Base-by-base conservation (phyloP, 2,113 vertebrate genomes). In the Scalopus aquaticus region DNA sequence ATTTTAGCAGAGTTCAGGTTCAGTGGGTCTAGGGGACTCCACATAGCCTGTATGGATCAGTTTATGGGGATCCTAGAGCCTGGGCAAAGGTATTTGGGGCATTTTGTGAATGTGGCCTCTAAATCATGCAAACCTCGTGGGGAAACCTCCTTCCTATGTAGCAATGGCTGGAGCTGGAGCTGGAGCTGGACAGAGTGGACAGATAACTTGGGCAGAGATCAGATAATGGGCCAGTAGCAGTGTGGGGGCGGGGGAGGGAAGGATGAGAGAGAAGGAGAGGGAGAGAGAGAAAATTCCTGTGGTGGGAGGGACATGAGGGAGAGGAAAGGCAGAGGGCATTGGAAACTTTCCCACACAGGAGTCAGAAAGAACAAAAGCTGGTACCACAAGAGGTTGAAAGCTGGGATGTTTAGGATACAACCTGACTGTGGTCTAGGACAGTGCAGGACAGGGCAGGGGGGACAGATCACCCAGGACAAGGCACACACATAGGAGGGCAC, bases 141-240 rank as follows among this genome's bases (percentile, higher is more conserved):
- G 37, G 35, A 60, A 70, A n/a, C 6, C n/a, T 62, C 65, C 19
- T 49, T 28, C 28, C 54, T 56, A 8, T 42, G 76, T 6, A 5
- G 58, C 65, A 35, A 13, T 49, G 78, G 9, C n/a, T 51, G 32
- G 22, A 37, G 30, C 28, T 24, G 39, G 90, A 49, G 54, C 42
- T 62, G n/a, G n/a, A n/a, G n/a, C n/a, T n/a, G n/a, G n/a, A n/a
- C n/a, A n/a, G n/a, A n/a, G n/a, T n/a, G n/a, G 78, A 46, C 3
- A 60, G 20, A 37, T 0, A 13, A 42, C 9, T 35, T 87, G 32
- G 51, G 32, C 37, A 12, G 56, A 54, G 39, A 32, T 5, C 13
- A 10, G 12, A 6, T 17, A 15, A 20, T 0, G 8, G 37, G 44
- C 30, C 10, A 20, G 2, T 20, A 20, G 30, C 32, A 5, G n/a